Evolutionary conservation across 2,797 vertebrate species (phyloP).

Genomic region (Fringilla coelebs): DNA sequence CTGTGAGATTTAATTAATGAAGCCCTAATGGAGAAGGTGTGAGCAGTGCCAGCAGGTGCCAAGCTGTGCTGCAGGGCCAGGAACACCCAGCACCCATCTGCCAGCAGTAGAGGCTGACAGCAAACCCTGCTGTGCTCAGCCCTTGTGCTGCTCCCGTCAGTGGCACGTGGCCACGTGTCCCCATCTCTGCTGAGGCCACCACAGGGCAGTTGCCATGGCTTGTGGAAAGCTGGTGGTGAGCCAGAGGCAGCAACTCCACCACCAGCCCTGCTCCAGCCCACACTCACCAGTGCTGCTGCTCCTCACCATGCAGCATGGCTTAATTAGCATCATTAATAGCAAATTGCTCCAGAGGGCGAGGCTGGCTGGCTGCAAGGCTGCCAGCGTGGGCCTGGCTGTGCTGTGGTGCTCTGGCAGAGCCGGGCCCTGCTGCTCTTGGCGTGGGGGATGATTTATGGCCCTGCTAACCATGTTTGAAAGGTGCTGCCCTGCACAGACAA

Average conservation of each 20-base stretch:
- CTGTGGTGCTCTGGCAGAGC: not conserved
- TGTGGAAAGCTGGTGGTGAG: accelerated
- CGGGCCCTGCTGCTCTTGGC: not conserved
- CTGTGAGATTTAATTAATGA: not conserved
- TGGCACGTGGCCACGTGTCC: accelerated
- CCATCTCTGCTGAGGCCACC: not conserved
- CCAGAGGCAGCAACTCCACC: not conserved
- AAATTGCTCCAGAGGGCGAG: slow-evolving; percentile 58
- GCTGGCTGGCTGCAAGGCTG: not conserved
- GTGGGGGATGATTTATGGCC: not conserved
- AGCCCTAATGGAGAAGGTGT: not conserved
- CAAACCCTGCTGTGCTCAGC: not conserved
- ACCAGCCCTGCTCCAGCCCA: not conserved
- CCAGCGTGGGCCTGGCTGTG: not conserved
- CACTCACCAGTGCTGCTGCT: not conserved
- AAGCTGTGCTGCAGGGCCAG: not conserved
- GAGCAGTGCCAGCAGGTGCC: not conserved
- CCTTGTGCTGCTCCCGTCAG: accelerated
- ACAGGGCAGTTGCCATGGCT: accelerated
- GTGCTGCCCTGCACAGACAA: not conserved
- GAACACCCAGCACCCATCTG: not conserved
- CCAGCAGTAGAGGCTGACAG: not conserved
- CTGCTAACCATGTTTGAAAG: slow-evolving; percentile 33
- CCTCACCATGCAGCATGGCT: slow-evolving; percentile 37
- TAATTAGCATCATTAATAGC: slow-evolving; percentile 78